Base-by-base conservation (phyloP, 1,140 invertebrate genomes). In the Leptopilina boulardi region DNA sequence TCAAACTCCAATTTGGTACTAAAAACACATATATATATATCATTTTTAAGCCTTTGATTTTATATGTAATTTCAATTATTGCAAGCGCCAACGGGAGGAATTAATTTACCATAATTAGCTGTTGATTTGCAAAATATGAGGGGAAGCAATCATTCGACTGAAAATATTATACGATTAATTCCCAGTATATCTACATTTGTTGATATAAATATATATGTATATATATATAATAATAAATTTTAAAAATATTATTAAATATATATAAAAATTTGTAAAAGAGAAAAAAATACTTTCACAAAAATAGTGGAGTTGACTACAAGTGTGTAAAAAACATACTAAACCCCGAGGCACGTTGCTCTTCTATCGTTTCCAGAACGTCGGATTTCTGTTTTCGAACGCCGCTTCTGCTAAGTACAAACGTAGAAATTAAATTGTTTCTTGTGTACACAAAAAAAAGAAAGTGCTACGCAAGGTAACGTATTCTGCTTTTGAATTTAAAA, bases 41-140 rank as follows among this genome's bases (percentile, higher is more conserved):
- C 34, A 30, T 34, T 66, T n/a, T 66, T n/a, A 15, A 66, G 11
- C 26, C 21, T 66, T 13, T 66, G 26, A 66, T 66, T 66, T 34
- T 66, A 66, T n/a, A n/a, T 66, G 26, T 66, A 66, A 66, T 66
- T 66, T 34, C 59, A 23, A 66, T 66, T 66, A 66, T 66, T 30
- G 26, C 26, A 8, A 66, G 13, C 59, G 23, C 23, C 59, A 11
- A 66, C 26, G 26, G 13, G 23, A n/a, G 6, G 23, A n/a, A 66
- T 30, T 66, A 66, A 66, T 66, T 66, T 66, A 66, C 59, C 59
- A n/a, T 66, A 66, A 66, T 66, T 66, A 66, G 59, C 21, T n/a
- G 26, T 66, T 66, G n/a, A 66, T 66, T 66, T 6, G 11, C 21
- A 66, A 66, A 66, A 66, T 23, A 26, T 15, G 23, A 66, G 26